Conservation (phyloP, 2,113 vertebrate genomes). For the Barnardius zonarius region DNA sequence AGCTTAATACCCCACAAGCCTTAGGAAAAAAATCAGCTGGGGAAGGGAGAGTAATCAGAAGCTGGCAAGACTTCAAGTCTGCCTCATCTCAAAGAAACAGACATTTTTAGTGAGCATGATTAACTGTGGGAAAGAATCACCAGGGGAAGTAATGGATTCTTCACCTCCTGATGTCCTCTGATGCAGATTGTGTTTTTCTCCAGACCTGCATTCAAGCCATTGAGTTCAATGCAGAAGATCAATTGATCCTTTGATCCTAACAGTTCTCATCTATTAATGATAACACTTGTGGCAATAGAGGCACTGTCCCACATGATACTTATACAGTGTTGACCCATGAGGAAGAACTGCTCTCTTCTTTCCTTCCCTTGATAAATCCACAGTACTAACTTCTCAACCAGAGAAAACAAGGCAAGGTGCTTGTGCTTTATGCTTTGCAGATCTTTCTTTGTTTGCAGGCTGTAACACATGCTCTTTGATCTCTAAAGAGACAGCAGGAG, state of each 20-base stretch:
- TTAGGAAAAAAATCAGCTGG: not conserved
- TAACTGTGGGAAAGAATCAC: conserved; percentile 50
- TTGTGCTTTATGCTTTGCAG: not conserved
- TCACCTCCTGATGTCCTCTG: not conserved
- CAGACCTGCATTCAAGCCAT: not conserved
- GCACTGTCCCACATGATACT: not conserved
- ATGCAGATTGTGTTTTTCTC: not conserved
- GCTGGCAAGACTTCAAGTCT: conserved; percentile 37
- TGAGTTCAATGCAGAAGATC: not conserved
- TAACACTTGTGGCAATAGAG: not conserved
- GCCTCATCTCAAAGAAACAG: conserved; percentile 22
- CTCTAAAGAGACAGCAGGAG: not conserved
- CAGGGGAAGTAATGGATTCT: conserved; percentile 30
- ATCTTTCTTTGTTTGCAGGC: not conserved
- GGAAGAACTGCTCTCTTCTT: not conserved
- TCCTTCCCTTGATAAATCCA: not conserved
- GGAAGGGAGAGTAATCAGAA: conserved; percentile 33
- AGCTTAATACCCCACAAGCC: not conserved
- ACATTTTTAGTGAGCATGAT: conserved; percentile 37
- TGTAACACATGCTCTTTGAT: not conserved
- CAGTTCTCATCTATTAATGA: not conserved
- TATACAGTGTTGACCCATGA: not conserved
- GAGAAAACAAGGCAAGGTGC: not conserved
- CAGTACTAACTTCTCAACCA: not conserved
- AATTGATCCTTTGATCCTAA: not conserved